Conservation (phyloP, 2,888 invertebrate species). For the Hyposoter dolosus region DNA sequence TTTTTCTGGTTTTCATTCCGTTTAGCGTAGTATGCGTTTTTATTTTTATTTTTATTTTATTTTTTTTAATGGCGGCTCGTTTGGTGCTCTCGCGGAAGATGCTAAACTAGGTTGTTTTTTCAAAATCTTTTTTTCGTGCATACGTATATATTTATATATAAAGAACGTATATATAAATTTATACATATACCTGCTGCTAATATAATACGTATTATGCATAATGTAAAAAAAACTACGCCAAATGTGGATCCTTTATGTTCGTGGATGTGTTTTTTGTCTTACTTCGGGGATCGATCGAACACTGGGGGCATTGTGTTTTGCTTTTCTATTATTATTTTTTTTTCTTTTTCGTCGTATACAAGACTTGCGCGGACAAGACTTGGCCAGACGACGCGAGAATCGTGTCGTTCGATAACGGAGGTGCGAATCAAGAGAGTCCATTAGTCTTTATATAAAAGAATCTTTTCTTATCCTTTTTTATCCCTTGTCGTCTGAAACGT, state of each 20-base stretch:
- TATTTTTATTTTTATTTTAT: neutral
- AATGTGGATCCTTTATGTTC: constrained; percentile 9
- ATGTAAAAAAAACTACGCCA: constrained; percentile 66
- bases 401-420: neutral
- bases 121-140: neutral
- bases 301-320: constrained; percentile 48
- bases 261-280: constrained; percentile 4
- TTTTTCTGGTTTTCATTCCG: constrained; percentile 28
- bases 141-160: constrained; percentile 17
- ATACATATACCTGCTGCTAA: constrained; percentile 10
- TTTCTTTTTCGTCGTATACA: neutral
- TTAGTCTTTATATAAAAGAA: constrained; percentile 53
- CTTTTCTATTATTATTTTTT: neutral
- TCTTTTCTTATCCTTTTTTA: constrained; percentile 10
- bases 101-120: constrained; percentile 27
- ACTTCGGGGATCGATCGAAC: constrained; percentile 57
- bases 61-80: constrained; percentile 46
- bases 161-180: constrained; percentile 19
- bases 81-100: constrained; percentile 49
- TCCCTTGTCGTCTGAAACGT: constrained; percentile 4
- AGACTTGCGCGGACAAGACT: constrained; percentile 27
- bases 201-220: constrained; percentile 62
- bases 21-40: constrained; percentile 48
- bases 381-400: constrained; percentile 4
- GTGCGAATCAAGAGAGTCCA: constrained; percentile 26